phyloP scores from a whole-genome alignment of 2,797 vertebrate genomes.

The Pseudopleuronectes americanus region DNA sequence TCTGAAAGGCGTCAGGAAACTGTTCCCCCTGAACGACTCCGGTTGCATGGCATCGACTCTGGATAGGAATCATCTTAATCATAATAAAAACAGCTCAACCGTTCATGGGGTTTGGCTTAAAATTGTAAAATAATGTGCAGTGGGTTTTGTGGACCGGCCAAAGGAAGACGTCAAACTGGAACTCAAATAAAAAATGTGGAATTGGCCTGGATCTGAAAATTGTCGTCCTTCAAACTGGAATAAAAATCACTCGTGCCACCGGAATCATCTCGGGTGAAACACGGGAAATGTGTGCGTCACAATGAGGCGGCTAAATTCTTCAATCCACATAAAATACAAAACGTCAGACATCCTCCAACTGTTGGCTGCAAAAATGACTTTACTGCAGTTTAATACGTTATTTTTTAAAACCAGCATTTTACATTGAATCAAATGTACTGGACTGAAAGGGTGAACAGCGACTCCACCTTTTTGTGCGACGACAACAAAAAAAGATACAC shows the following conservation, averaged over 20 bases:
- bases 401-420: slow-evolving; percentile 83
- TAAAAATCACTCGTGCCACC: slow-evolving; percentile 4
- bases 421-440: slow-evolving; percentile 78
- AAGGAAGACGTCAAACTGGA: neutral
- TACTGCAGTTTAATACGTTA: slow-evolving; percentile 80
- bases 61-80: slow-evolving; percentile 29
- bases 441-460: slow-evolving; percentile 75
- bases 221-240: slow-evolving; percentile 28
- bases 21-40: neutral
- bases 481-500: slow-evolving; percentile 68
- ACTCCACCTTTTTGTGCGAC: slow-evolving; percentile 76
- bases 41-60: slow-evolving; percentile 8
- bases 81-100: slow-evolving; percentile 38
- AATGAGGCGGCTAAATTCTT: slow-evolving; percentile 35
- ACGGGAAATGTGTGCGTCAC: slow-evolving; percentile 6
- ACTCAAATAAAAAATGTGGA: too few relatives aligned
- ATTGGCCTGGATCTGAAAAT: slow-evolving; percentile 4
- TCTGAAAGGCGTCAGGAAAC: neutral
- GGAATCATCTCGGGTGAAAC: neutral
- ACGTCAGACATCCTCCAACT: slow-evolving; percentile 68
- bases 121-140: slow-evolving; percentile 17
- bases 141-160: slow-evolving; percentile 2
- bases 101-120: slow-evolving; percentile 11
- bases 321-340: slow-evolving; percentile 62
- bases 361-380: slow-evolving; percentile 79